Percentiles rank a stretch among this genome's conserved stretches.
Evolutionary conservation across 2,797 vertebrate species (phyloP).

Genomic region (Phalloptychus januarius): DNA sequence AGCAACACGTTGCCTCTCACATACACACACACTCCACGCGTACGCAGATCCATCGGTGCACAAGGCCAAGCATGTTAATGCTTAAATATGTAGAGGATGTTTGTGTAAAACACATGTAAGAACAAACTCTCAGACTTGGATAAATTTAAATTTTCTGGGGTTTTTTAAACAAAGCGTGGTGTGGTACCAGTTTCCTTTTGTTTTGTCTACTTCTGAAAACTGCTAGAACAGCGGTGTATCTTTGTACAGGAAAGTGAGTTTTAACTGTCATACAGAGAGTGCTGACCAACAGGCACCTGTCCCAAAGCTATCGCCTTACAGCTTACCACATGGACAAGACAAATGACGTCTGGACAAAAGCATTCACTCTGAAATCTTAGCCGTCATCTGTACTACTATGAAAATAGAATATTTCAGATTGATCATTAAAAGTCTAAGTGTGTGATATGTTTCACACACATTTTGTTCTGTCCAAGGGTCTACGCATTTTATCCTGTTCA

Average conservation of each 20-base stretch:
- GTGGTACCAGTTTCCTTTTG: background rate
- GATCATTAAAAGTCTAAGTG: background rate
- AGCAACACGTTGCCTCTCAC: constrained; percentile 53
- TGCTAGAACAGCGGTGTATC: background rate
- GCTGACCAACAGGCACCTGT: background rate
- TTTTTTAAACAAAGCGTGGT: background rate
- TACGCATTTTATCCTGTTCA: background rate
- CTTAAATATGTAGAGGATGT: constrained; percentile 21
- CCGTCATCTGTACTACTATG: background rate
- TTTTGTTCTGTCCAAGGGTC: background rate
- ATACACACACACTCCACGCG: constrained; percentile 33
- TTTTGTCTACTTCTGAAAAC: background rate
- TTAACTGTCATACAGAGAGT: background rate
- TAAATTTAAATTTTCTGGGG: constrained; percentile 48
- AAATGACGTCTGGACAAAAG: background rate
- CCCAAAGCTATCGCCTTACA: background rate
- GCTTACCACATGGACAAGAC: background rate
- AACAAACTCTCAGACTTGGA: constrained; percentile 16
- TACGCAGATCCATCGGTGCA: constrained; percentile 45
- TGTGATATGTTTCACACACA: background rate
- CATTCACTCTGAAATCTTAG: background rate
- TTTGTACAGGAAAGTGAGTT: background rate
- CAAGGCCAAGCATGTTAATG: constrained; percentile 31
- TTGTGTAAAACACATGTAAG: background rate
- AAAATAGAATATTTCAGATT: background rate